Base-by-base conservation (phyloP, 2,888 invertebrate species). In the Sipha maydis region DNA sequence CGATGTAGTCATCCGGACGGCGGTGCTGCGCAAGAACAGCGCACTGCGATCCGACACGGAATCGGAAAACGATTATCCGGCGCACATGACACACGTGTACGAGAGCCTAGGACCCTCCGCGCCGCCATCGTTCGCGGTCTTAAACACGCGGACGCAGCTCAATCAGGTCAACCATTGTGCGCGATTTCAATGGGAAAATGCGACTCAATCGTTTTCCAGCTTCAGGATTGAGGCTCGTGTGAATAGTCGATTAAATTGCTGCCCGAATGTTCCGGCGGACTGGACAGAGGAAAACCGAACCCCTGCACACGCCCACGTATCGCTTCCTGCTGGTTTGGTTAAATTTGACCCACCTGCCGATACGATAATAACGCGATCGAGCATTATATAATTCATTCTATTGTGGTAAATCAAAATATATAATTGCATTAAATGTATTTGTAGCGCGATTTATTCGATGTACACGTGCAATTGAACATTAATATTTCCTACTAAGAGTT, bases 221-320 rank as follows among this genome's bases (percentile, higher is more conserved):
- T 7, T 3, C n/a, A 38, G 14, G 48, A 11, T 48, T 48, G 14
- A 11, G 48, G 48, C 48, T 1, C 48, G 67, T 41, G 17, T 75
- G 75, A 84, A 84, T 84, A 56, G 75, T n/a, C 56, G 56, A 75
- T 84, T 75, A 75, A 75, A 84, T 84, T 84, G 83, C 75, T n/a
- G n/a, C 67, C n/a, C 69, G 69, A 9, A 69, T 25, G 2, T 1
- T 56, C 21, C 2, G 3, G 4, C 8, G 28, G 69, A 28, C 69
- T 8, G 9, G 48, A 48, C 48, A 11, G 14, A 14, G 21, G 61
- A 61, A 61, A 61, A 61, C 61, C 61, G 61, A 61, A 25, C 25
- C 7, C 61, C 61, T 17, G 17, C 61, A 25, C 61, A 48, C 14
- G n/a, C n/a, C n/a, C n/a, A n/a, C n/a, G n/a, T n/a, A n/a, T n/a